Evolutionary conservation across 2,888 invertebrate genomes (phyloP), one percentile per base, ranked within the genome.

Genomic region (Erannis defoliaria): DNA sequence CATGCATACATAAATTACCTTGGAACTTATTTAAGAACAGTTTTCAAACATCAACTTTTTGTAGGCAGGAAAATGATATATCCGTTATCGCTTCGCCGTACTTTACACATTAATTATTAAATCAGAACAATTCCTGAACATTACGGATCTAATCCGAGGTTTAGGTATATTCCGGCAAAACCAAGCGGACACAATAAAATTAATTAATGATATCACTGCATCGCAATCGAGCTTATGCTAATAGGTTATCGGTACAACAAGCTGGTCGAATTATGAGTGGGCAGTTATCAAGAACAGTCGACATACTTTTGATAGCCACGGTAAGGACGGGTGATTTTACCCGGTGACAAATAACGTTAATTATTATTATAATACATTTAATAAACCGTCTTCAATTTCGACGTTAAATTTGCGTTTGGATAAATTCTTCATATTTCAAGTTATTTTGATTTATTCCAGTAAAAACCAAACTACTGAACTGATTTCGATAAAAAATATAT

Each of bases 51-150:
- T 23, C 8, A 33, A 6, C 12, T 19, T 29, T 40, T 51, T 40
- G 40, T 18, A 19, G n/a, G 18, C 40, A 42, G 54, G 26, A 43
- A 43, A 43, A 54, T 54, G 5, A 10, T 53, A 54, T 87, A 89
- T 90, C 90, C 89, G 89, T 79, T 68, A 89, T 78, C 80, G 75
- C 74, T 90, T 89, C 89, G 80, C 76, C 70, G 87, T 89, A 89
- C 74, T 71, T 84, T 82, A 82, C 76, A 81, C 80, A 89, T 88
- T 85, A 88, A 89, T 90, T 88, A 90, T 86, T 81, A 82, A 89
- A 86, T 83, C 85, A 86, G 85, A 84, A 79, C 84, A 84, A 82
- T 82, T 82, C 77, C 77, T 75, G 71, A 77, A 78, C 75, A 76
- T 82, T 75, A 76, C 89, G 89, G 91, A 90, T 89, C 87, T 88